These are phyloP conservation scores for Plodia interpunctella DNA, from an alignment of 1,140 invertebrate species.

Conservation along the genomic window DNA sequence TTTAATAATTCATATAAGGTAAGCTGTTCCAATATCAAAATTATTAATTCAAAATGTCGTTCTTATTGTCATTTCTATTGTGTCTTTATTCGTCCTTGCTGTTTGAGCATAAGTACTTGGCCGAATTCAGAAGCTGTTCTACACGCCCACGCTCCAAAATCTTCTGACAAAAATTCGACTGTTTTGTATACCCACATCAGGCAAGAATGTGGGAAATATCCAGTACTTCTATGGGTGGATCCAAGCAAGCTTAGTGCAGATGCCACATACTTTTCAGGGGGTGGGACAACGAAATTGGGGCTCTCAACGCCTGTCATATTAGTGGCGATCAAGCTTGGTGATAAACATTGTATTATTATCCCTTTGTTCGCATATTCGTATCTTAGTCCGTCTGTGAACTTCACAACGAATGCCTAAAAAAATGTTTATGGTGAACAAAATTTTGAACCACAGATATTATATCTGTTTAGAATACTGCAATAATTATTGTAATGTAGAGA, in stretches of 20 bases:
- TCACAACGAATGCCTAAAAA: conserved; percentile 9
- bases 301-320: conserved; percentile 14
- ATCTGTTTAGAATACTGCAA: no score
- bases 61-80: neutral
- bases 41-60: no score
- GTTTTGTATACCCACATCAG: neutral
- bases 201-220: conserved; percentile 13
- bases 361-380: conserved; percentile 11
- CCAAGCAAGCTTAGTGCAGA: conserved; percentile 14
- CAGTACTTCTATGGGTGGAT: neutral
- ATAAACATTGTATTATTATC: conserved; percentile 7
- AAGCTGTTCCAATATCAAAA: no score
- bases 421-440: neutral
- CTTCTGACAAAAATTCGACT: neutral
- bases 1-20: no score
- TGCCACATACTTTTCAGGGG: conserved; percentile 2
- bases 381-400: conserved; percentile 6
- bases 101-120: neutral
- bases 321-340: conserved; percentile 6
- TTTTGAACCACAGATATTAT: no score
- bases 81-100: neutral
- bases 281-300: neutral
- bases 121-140: neutral
- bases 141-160: neutral
- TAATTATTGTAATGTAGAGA: no score